Percentiles rank a stretch among this genome's conserved stretches.
Conservation (phyloP, 2,113 vertebrate genomes). For the Marmota monax region DNA sequence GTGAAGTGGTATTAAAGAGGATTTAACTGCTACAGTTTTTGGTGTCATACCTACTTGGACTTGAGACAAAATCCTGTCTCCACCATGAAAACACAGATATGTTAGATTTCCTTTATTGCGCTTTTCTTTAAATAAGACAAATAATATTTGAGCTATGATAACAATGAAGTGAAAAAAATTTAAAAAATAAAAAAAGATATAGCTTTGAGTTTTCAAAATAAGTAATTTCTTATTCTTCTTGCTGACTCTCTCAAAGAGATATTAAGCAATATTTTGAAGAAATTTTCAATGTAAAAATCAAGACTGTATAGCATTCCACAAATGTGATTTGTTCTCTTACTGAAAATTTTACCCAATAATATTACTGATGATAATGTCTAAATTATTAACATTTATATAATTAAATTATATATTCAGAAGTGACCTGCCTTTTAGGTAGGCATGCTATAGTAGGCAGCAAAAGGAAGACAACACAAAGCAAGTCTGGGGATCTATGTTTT, state of each 20-base stretch:
- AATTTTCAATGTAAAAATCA: background rate
- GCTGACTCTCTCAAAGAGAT: background rate
- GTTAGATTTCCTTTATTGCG: background rate
- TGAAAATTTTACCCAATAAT: background rate
- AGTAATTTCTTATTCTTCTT: background rate
- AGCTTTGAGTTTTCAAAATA: background rate
- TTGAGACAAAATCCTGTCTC: background rate
- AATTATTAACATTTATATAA: background rate
- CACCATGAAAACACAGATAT: background rate
- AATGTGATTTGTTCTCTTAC: background rate
- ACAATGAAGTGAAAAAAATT: background rate
- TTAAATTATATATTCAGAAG: background rate
- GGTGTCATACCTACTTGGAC: background rate
- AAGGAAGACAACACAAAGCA: background rate
- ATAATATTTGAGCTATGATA: background rate
- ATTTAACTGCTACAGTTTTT: background rate
- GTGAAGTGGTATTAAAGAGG: background rate
- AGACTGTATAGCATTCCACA: background rate
- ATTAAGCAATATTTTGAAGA: background rate
- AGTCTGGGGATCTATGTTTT: background rate
- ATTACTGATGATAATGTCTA: background rate
- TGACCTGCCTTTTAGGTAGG: background rate
- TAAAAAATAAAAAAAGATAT: background rate
- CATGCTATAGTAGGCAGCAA: background rate
- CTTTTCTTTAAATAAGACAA: background rate